phyloP scores from a whole-genome alignment of 2,888 invertebrate species.

The Conomelus anceps region DNA sequence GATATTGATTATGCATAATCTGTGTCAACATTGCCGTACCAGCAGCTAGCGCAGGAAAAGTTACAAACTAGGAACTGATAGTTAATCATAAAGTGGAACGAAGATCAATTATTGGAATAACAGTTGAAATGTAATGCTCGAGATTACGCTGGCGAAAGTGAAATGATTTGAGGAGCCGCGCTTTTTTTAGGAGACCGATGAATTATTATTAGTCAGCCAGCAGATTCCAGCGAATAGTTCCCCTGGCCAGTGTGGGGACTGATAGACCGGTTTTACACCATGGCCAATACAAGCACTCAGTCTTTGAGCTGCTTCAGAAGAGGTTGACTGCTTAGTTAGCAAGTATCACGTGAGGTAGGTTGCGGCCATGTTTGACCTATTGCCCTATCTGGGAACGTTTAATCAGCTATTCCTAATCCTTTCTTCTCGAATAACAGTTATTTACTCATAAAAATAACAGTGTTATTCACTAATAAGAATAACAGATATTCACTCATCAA shows the following conservation, averaged over 20 bases:
- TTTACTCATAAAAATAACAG: too few relatives aligned
- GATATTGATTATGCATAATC: too few relatives aligned
- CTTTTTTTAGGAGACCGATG: too few relatives aligned
- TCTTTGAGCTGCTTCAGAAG: not conserved
- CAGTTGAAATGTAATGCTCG: too few relatives aligned
- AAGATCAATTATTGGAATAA: not conserved
- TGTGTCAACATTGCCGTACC: not conserved
- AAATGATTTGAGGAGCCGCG: not conserved
- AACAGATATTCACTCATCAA: too few relatives aligned
- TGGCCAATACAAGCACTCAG: not conserved
- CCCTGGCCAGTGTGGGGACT: not conserved
- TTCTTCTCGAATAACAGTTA: too few relatives aligned
- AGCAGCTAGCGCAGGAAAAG: not conserved
- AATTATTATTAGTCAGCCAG: too few relatives aligned
- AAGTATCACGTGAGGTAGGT: not conserved
- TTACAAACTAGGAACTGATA: not conserved
- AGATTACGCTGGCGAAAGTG: not conserved
- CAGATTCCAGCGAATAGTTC: not conserved
- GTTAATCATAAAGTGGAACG: not conserved
- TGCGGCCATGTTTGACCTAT: not conserved
- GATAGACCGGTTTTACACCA: not conserved
- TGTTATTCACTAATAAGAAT: too few relatives aligned
- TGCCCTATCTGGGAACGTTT: not conserved
- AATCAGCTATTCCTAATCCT: too few relatives aligned
- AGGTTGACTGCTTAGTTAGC: too few relatives aligned